Evolutionary conservation across 2,888 invertebrate genomes (phyloP), one percentile per base, ranked within the genome.

Genomic region (Rhagium mordax): DNA sequence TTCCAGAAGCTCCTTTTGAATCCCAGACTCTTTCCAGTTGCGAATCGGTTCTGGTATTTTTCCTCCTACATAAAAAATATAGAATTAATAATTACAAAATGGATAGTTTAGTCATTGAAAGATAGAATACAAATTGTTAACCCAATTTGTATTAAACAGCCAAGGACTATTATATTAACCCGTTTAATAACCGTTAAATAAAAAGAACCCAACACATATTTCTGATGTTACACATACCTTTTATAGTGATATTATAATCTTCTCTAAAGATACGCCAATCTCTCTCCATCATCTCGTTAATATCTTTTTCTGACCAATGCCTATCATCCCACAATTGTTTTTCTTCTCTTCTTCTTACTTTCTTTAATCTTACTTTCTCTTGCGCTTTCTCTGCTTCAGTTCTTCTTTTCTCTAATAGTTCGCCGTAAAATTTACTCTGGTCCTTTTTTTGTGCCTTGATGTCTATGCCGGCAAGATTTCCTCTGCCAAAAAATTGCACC

Each of bases 251-350:
- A 86, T 98, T 99, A 87, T 98, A 99, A 89, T 99, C 99, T 88
- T 99, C 99, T 78, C 98, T 92, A 87, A 99, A 99, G 83, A 99
- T 99, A 87, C 99, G 93, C 99, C 99, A 99, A 90, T 99, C 99
- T 82, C 99, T 91, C 87, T 99, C 99, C 0, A 96, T 97, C 99
- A 99, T 99, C 88, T 99, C 98, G 65, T 94, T 93, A 0, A 94
- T 89, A 8, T 93, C 93, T 87, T 99, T 99, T 84, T 99, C 98
- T 3, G 96, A 95, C 99, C 99, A 99, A 87, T 99, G 99, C 4
- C 99, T 92, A 86, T 99, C 99, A 88, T 99, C 99, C 96, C 97
- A 99, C 84, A 97, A 95, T 85, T 98, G 98, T 88, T 99, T 99
- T 79, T 98, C 99, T 89, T 99, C 99, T 87, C 96, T 96, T 84